phyloP scores from a whole-genome alignment of 2,113 vertebrate species.

The Atherinomorus stipes region DNA sequence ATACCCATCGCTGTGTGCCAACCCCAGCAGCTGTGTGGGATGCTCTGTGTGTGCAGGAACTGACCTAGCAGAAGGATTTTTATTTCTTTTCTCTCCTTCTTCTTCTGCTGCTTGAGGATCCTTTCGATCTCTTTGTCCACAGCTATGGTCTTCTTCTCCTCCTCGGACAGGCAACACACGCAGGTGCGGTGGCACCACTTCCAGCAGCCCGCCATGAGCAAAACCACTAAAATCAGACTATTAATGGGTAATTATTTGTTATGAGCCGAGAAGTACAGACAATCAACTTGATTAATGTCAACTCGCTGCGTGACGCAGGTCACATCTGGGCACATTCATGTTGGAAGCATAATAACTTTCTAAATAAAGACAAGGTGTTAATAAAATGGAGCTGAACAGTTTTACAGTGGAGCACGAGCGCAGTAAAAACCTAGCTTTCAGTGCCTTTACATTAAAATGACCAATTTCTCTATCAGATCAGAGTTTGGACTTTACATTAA shows the following conservation, averaged over 20 bases:
- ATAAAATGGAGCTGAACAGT: too few relatives aligned
- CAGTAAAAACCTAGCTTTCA: neutral
- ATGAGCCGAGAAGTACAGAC: slow-evolving; percentile 6
- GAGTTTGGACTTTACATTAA: neutral
- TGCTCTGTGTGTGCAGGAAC: slow-evolving; percentile 28
- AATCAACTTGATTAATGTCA: neutral
- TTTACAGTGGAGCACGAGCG: accelerated
- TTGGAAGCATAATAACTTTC: too few relatives aligned
- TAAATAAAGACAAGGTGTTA: too few relatives aligned
- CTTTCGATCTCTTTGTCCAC: slow-evolving; percentile 87
- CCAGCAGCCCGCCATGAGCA: slow-evolving; percentile 77
- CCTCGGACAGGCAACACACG: slow-evolving; percentile 86
- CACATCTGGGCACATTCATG: neutral
- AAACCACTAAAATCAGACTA: slow-evolving; percentile 19
- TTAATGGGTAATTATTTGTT: slow-evolving; percentile 12
- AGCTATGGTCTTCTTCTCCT: slow-evolving; percentile 79
- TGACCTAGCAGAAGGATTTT: slow-evolving; percentile 91
- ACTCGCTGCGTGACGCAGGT: too few relatives aligned
- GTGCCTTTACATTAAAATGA: too few relatives aligned
- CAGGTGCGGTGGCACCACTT: slow-evolving; percentile 75
- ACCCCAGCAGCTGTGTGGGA: neutral
- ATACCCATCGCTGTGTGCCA: too few relatives aligned
- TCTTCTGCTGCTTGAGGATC: slow-evolving; percentile 86
- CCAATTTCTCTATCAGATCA: too few relatives aligned
- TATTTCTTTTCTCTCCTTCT: slow-evolving; percentile 82